Evolutionary conservation across 23 tunicate species (phyloP).

Genomic region (Halocynthia roretzi): DNA sequence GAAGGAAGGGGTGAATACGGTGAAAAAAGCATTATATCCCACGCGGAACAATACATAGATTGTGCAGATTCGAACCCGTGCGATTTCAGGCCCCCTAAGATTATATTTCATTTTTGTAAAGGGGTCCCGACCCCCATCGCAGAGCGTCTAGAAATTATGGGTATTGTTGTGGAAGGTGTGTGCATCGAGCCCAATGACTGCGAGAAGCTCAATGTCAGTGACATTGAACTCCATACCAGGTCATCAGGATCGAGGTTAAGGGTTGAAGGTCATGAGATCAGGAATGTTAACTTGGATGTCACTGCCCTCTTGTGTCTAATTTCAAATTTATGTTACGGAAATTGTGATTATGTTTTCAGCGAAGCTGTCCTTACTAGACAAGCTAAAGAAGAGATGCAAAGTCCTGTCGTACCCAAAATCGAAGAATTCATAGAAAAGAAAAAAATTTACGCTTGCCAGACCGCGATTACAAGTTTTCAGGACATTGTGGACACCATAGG

Average conservation of each 20-base stretch:
- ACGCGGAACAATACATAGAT: constrained; percentile 33
- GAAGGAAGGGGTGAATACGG: constrained; percentile 77
- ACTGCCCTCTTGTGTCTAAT: constrained; percentile 63
- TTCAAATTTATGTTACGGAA: constrained; percentile 67
- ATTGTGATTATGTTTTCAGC: constrained; percentile 25
- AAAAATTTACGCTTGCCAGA: constrained; percentile 52
- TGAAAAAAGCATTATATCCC: constrained; percentile 46
- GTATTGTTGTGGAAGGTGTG: constrained; percentile 44
- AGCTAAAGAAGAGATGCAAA: constrained; percentile 59
- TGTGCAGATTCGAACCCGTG: constrained; percentile 33
- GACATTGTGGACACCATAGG: constrained; percentile 66
- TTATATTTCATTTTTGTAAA: constrained; percentile 48
- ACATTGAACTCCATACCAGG: not conserved
- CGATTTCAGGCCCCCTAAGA: constrained; percentile 42
- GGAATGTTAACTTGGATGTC: constrained; percentile 55
- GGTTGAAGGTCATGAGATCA: not conserved
- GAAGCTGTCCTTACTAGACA: constrained; percentile 59
- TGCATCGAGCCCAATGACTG: constrained; percentile 7
- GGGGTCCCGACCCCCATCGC: constrained; percentile 56
- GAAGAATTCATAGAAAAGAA: constrained; percentile 44
- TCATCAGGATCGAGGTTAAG: not conserved
- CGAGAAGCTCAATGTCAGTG: not conserved
- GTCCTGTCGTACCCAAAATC: constrained; percentile 51
- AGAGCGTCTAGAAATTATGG: constrained; percentile 20
- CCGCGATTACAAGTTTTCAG: constrained; percentile 46